Percentiles rank a stretch among this genome's conserved stretches.
These are phyloP conservation scores for Philopedon plagiatum DNA, from an alignment of 2,888 invertebrate genomes.

Conservation along the genomic window DNA sequence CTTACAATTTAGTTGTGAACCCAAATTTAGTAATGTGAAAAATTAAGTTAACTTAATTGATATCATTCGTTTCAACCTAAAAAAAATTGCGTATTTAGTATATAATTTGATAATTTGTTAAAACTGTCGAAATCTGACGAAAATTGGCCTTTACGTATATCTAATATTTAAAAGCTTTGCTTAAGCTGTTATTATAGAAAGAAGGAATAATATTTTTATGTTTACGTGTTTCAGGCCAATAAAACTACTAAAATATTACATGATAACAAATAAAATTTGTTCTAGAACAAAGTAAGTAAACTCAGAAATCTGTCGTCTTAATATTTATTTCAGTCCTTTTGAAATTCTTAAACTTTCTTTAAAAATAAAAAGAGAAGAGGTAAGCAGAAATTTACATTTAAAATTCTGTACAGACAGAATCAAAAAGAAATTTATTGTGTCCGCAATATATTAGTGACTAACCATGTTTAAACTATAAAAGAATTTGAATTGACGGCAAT, in stretches of 20 bases:
- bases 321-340: too few relatives aligned
- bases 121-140: conserved; percentile 2
- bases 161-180: background rate
- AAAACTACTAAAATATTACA: too few relatives aligned
- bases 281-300: too few relatives aligned
- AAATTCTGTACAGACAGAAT: too few relatives aligned
- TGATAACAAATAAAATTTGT: too few relatives aligned
- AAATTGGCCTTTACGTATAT: background rate
- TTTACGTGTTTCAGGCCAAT: too few relatives aligned
- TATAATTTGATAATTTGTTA: conserved; percentile 3
- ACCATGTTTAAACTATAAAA: background rate
- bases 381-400: too few relatives aligned
- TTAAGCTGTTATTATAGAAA: background rate
- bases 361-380: too few relatives aligned
- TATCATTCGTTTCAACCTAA: conserved; percentile 9
- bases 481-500: background rate
- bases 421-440: background rate
- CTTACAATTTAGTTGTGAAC: background rate
- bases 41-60: conserved; percentile 1
- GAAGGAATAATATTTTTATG: too few relatives aligned
- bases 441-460: background rate
- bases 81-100: conserved; percentile 9
- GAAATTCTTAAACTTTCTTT: too few relatives aligned
- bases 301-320: too few relatives aligned
- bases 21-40: background rate